Base-by-base conservation (phyloP, 1,140 invertebrate genomes). In the Aphelinus certus region DNA sequence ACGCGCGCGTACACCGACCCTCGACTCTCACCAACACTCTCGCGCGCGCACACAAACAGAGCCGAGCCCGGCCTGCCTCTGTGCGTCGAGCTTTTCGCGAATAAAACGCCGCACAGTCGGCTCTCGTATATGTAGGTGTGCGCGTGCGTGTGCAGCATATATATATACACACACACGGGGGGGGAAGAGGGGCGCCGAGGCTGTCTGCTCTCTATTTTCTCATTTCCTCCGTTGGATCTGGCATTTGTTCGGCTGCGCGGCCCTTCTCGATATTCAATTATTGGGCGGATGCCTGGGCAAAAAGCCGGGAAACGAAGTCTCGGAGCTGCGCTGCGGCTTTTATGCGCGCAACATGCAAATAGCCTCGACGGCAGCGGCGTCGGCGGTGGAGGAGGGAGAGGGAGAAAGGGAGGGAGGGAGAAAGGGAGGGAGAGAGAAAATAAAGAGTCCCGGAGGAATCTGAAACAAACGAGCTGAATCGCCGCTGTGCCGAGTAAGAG, bases 341-440 rank as follows among this genome's bases (percentile, higher is more conserved):
- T 57, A 72, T 68, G 73, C 75, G 77, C 75, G 70, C 77, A 76
- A 73, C 77, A 77, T 77, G 78, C 79, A 80, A 80, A 80, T 80
- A 80, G 71, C 63, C 68, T 73, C 74, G 26, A 26, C 26, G 26
- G 26, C 26, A 26, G 26, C 26, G 26, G 26, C 26, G 26, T 73
- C 69, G 43, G 64, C 61, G 9, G 46, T 48, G n/a, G 47, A 58
- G 62, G 42, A 64, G 65, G 7, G 61, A 7, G 58, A 7, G 57
- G 57, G 57, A 0, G 60, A 3, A 53, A 42, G 49, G 7, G 60
- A 45, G 71, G 10, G 26, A 26, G 26, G 26, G 26, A 26, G 26
- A 26, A 26, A 26, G 26, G 26, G 26, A 26, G 26, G 26, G 26
- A 26, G 26, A 26, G 26, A 26, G 26, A 26, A 26, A 26, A 26